Percentiles rank a stretch among this genome's conserved stretches.
These are phyloP conservation scores for Cynaeus angustus DNA, from an alignment of 2,888 invertebrate species.

Conservation along the genomic window DNA sequence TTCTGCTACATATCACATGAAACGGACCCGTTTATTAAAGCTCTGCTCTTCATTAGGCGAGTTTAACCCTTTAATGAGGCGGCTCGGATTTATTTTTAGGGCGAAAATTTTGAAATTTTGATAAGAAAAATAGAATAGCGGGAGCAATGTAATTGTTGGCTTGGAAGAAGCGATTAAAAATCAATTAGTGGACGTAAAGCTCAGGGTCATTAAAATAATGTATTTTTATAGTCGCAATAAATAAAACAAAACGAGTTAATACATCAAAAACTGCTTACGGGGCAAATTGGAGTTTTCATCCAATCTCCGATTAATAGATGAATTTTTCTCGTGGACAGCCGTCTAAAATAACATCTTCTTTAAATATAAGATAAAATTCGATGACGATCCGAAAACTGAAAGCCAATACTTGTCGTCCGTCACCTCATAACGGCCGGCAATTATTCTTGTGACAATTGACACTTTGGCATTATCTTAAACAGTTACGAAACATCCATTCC, in stretches of 20 bases:
- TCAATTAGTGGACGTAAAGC: neutral
- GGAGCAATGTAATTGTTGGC: too few species aligned
- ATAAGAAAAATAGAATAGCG: too few species aligned
- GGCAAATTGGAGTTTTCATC: too few species aligned
- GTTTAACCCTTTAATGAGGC: slow-evolving; percentile 43
- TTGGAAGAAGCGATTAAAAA: neutral
- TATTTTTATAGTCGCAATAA: neutral
- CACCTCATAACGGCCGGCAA: slow-evolving; percentile 11
- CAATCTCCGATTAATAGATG: neutral
- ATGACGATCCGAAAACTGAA: slow-evolving; percentile 10
- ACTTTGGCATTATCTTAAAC: slow-evolving; percentile 38
- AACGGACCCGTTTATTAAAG: slow-evolving; percentile 59
- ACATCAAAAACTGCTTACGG: too few species aligned
- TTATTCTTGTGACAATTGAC: slow-evolving; percentile 32
- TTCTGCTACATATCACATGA: slow-evolving; percentile 59
- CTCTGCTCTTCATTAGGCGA: slow-evolving; percentile 29
- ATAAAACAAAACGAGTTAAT: neutral
- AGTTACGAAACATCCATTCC: slow-evolving; percentile 38
- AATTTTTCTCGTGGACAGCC: neutral
- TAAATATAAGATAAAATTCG: slow-evolving; percentile 2
- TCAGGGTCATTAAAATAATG: neutral
- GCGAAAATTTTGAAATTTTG: too few species aligned
- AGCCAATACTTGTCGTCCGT: slow-evolving; percentile 30
- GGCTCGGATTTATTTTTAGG: slow-evolving; percentile 28
- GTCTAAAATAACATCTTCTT: slow-evolving; percentile 13